These are phyloP conservation scores for Eulemur mongoz DNA, from an alignment of 2,797 vertebrate genomes.

Conservation along the genomic window DNA sequence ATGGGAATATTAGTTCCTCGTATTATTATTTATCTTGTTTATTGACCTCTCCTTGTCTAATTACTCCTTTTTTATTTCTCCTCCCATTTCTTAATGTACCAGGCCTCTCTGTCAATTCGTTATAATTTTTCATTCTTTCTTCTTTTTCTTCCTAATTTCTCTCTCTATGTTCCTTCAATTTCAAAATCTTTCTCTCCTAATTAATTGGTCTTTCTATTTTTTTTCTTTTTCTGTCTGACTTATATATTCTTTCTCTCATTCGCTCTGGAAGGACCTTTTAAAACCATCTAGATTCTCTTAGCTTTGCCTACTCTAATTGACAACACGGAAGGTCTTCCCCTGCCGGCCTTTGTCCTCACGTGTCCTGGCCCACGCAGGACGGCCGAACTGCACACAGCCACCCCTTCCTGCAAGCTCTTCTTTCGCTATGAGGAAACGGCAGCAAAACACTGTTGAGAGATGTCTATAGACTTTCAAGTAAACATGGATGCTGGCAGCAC, in stretches of 20 bases:
- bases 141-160: background rate
- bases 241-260: background rate
- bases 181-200: background rate
- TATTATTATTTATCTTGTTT: slow-evolving; percentile 2
- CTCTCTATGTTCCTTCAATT: background rate
- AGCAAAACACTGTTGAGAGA: background rate
- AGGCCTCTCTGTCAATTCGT: background rate
- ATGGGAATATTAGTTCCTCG: background rate
- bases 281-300: background rate
- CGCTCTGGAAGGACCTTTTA: background rate
- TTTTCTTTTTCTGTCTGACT: background rate
- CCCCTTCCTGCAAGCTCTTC: background rate
- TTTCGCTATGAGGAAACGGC: background rate
- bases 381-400: background rate
- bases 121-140: background rate
- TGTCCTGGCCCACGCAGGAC: accelerated
- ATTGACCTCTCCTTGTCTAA: slow-evolving; percentile 15
- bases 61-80: background rate
- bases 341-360: background rate
- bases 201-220: background rate
- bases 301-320: background rate
- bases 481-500: background rate
- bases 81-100: background rate
- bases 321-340: background rate
- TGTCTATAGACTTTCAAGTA: background rate